Conservation (phyloP, 2,797 vertebrate genomes). For the Eidolon dupreanum region DNA sequence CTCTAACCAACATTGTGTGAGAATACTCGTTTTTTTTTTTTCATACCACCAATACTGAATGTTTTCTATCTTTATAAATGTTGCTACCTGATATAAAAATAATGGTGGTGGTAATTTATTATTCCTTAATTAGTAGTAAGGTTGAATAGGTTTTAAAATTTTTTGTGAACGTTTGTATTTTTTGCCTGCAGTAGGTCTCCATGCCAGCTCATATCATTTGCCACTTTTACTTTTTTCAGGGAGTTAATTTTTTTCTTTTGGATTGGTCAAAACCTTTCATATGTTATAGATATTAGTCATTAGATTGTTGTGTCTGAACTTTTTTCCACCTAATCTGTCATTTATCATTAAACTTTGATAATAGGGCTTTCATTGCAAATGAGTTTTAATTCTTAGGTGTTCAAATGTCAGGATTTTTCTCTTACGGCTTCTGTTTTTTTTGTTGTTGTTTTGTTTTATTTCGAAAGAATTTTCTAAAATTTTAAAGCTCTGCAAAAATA, state of each 20-base stretch:
- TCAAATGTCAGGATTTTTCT: background rate
- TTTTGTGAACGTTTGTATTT: background rate
- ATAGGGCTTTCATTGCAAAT: background rate
- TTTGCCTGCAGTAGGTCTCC: background rate
- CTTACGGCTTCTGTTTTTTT: background rate
- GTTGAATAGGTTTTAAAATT: background rate
- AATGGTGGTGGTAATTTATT: background rate
- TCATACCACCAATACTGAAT: background rate
- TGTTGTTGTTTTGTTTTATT: background rate
- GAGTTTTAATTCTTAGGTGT: background rate
- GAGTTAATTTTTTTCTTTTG: background rate
- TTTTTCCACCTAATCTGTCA: background rate
- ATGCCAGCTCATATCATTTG: background rate
- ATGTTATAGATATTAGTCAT: background rate
- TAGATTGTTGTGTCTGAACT: background rate
- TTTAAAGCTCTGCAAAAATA: background rate
- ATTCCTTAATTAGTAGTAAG: background rate
- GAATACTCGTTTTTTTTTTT: background rate
- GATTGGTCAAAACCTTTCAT: background rate
- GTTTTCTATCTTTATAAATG: conserved; percentile 20
- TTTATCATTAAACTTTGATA: background rate
- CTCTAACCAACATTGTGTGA: background rate
- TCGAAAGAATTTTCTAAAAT: background rate
- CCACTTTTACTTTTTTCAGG: background rate
- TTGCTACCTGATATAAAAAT: background rate